Percentiles rank a stretch among this genome's conserved stretches.
These are phyloP conservation scores for Brachypteracias leptosomus DNA, from an alignment of 2,113 vertebrate species.

Conservation along the genomic window DNA sequence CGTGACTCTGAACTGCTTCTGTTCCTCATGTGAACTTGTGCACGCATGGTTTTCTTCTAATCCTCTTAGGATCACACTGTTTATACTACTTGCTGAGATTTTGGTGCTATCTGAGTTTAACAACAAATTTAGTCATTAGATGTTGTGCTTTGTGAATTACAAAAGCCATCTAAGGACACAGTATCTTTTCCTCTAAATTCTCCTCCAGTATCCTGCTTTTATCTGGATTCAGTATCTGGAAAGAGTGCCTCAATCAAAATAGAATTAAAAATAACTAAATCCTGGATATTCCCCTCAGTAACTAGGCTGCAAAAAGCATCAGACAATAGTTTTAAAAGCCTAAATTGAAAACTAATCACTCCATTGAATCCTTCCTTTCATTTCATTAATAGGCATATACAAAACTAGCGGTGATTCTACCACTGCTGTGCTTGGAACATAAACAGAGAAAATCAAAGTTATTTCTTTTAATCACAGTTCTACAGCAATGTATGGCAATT, in stretches of 20 bases:
- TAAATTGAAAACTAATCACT: slow-evolving; percentile 60
- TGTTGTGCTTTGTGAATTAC: not conserved
- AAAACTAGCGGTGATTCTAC: not conserved
- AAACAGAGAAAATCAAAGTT: slow-evolving; percentile 18
- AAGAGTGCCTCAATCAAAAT: not conserved
- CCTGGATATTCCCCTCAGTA: slow-evolving; percentile 14
- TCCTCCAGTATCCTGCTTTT: not conserved
- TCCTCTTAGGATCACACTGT: slow-evolving; percentile 13
- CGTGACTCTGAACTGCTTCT: not conserved
- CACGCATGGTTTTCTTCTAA: not conserved
- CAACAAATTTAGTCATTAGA: slow-evolving; percentile 16
- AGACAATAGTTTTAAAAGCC: slow-evolving; percentile 46
- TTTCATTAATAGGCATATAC: slow-evolving; percentile 26
- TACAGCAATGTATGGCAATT: not conserved
- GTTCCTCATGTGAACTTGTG: not conserved
- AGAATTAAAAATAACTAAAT: slow-evolving; percentile 57
- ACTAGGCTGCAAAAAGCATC: slow-evolving; percentile 1
- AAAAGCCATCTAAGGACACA: slow-evolving; percentile 20
- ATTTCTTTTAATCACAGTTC: slow-evolving; percentile 7
- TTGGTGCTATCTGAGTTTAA: not conserved
- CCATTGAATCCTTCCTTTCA: slow-evolving; percentile 44
- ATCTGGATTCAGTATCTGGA: slow-evolving; percentile 1
- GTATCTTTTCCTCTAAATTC: slow-evolving; percentile 13
- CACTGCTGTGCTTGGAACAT: not conserved
- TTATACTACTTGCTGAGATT: not conserved